Percentiles rank a stretch among this genome's conserved stretches.
phyloP scores from a whole-genome alignment of 2,113 vertebrate species.

The Pelmatolapia mariae region DNA sequence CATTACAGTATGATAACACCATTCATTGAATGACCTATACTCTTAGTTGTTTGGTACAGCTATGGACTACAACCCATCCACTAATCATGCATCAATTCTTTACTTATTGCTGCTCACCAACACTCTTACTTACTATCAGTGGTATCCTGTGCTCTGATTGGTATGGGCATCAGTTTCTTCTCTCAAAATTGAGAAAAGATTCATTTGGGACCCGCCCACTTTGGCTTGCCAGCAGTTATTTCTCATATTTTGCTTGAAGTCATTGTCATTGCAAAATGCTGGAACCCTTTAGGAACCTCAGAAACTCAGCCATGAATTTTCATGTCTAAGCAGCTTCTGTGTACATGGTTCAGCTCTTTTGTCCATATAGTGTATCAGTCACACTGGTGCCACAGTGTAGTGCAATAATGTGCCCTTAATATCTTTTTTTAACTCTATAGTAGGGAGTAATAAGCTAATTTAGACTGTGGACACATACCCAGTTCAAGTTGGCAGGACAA shows the following conservation, averaged over 20 bases:
- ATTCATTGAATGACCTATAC: not conserved
- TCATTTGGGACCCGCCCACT: not conserved
- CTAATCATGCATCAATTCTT: not conserved
- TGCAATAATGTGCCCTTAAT: not conserved
- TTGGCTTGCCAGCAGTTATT: not conserved
- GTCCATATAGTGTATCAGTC: not conserved
- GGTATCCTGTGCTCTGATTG: not conserved
- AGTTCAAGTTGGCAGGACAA: not conserved
- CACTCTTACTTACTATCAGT: not conserved
- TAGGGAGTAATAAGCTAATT: not conserved
- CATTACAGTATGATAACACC: not conserved
- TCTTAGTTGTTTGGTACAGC: not conserved
- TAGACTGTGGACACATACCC: not conserved
- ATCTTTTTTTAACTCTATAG: not conserved
- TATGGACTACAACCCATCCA: not conserved
- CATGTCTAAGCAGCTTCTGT: not conserved
- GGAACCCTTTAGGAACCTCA: not conserved
- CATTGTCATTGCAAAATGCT: not conserved
- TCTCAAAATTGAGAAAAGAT: not conserved
- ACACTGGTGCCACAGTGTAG: not conserved
- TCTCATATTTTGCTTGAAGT: not conserved
- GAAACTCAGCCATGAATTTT: no score
- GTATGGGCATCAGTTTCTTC: not conserved
- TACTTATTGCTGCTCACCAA: not conserved
- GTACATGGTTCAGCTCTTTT: not conserved